Evolutionary conservation across 1,140 invertebrate genomes (phyloP), one percentile per base, ranked within the genome.

Genomic region (Brachionus manjavacas): DNA sequence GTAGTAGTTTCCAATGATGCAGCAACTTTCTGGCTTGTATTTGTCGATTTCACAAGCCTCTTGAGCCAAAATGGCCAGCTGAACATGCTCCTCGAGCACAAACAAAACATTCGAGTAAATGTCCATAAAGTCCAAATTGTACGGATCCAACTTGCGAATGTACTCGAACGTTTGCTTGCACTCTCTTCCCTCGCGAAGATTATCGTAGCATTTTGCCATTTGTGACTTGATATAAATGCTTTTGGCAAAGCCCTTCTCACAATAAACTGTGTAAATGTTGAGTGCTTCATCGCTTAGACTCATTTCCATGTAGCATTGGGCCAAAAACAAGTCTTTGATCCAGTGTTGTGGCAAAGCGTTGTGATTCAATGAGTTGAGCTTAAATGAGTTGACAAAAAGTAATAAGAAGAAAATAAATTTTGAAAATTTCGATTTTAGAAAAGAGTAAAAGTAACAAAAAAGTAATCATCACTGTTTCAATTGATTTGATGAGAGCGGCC

Each of bases 1-100:
- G 88, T 98, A 99, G 89, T 98, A 98, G 91, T 99, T 99, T 95
- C 96, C 97, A 88, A 99, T 95, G 87, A 99, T 95, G 91, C 96
- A 98, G 89, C 97, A 99, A 1, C 97, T 99, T 91, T 99, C 96
- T 12, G 96, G 94, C 87, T 95, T 92, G 88, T 98, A 99, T 90
- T 98, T 98, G 89, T 99, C 96, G 85, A 97, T 96, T 87, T 94
- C 93, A 41, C 94, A 94, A 43, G 95, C 94, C 86, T 94, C 93
- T 88, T 99, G 96, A 7, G 97, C 97, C 84, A 99, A 91, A 89
- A 95, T 92, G 7, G 96, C 95, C 85, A 99, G 90, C 89, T 98
- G 96, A 83, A 94, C 94, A 87, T 94, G 93, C 90, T 96, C 92
- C 88, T 97, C 96, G 90, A 95, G 95, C 4, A 98, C 94, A 88